These are phyloP conservation scores for Globodera rostochiensis DNA, from an alignment of 1,140 invertebrate species.

Conservation along the genomic window DNA sequence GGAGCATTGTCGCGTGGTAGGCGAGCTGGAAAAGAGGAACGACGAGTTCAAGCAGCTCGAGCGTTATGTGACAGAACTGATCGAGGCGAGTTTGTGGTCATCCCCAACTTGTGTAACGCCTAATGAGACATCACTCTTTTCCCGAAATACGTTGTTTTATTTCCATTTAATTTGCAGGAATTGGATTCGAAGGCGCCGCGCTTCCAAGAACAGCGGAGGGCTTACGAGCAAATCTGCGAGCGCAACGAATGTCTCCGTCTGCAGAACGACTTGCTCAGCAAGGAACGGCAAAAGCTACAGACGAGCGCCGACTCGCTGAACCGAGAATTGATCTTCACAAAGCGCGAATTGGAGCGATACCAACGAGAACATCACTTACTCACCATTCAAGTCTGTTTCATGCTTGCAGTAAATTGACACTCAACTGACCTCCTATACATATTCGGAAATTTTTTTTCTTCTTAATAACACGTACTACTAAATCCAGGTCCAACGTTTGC, in stretches of 20 bases:
- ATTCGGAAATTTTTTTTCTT: too few relatives aligned
- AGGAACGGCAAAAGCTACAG: conserved; percentile 38
- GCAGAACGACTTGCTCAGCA: conserved; percentile 29
- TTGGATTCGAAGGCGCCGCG: conserved; percentile 38
- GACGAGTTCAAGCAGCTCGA: conserved; percentile 30
- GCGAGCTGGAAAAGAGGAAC: conserved; percentile 44
- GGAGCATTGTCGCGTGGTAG: conserved; percentile 43
- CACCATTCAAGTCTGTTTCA: conserved; percentile 17
- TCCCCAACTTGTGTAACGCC: too few relatives aligned
- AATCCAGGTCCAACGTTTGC: conserved; percentile 34
- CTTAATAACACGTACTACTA: not conserved
- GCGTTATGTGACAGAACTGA: conserved; percentile 38
- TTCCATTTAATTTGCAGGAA: conserved; percentile 15
- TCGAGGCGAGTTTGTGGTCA: conserved; percentile 22
- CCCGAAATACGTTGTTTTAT: not conserved
- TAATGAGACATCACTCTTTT: not conserved
- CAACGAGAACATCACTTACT: conserved; percentile 35
- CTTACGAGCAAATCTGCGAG: conserved; percentile 34
- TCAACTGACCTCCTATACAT: too few relatives aligned
- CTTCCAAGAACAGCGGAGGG: conserved; percentile 36
- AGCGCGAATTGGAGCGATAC: conserved; percentile 40
- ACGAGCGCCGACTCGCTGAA: conserved; percentile 18
- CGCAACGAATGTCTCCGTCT: conserved; percentile 34
- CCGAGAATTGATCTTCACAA: conserved; percentile 39
- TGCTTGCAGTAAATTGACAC: not conserved